Percentiles rank a stretch among this genome's conserved stretches.
Conservation (phyloP, 2,888 invertebrate species). For the Drosophila sordidula region DNA sequence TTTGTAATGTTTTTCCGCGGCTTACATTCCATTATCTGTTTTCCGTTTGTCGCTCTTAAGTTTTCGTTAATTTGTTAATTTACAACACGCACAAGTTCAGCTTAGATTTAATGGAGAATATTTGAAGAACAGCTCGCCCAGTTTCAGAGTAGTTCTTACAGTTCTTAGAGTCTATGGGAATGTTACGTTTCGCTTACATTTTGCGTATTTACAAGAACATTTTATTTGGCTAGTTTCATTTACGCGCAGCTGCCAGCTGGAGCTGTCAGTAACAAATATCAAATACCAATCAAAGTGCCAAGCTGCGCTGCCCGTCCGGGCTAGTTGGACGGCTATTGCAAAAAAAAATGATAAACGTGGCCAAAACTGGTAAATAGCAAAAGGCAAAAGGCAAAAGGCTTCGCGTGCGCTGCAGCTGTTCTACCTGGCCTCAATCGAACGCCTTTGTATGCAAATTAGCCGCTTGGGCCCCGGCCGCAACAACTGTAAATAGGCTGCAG, state of each 20-base stretch:
- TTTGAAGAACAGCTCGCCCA: slow-evolving; percentile 45
- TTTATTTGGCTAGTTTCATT: slow-evolving; percentile 56
- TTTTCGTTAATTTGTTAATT: slow-evolving; percentile 46
- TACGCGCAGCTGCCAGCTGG: slow-evolving; percentile 16
- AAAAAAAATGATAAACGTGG: slow-evolving; percentile 34
- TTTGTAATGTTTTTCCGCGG: slow-evolving; percentile 14
- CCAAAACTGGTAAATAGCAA: slow-evolving; percentile 19
- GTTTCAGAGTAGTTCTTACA: slow-evolving; percentile 26
- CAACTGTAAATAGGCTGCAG: slow-evolving; percentile 22
- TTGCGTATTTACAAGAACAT: slow-evolving; percentile 61
- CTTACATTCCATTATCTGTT: slow-evolving; percentile 10
- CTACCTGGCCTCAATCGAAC: slow-evolving; percentile 64
- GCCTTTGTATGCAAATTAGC: slow-evolving; percentile 78
- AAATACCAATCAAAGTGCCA: slow-evolving; percentile 50
- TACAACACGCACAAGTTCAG: slow-evolving; percentile 75
- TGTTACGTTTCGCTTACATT: slow-evolving; percentile 26
- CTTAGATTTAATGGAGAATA: slow-evolving; percentile 72
- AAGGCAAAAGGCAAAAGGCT: slow-evolving; percentile 7
- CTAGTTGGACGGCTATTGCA: slow-evolving; percentile 49
- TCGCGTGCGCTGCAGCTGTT: slow-evolving; percentile 53
- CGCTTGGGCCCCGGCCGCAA: slow-evolving; percentile 18
- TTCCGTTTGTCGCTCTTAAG: slow-evolving; percentile 12
- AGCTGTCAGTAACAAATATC: slow-evolving; percentile 27
- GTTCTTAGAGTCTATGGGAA: slow-evolving; percentile 47
- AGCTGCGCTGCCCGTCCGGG: slow-evolving; percentile 28